Percentiles rank a stretch among this genome's conserved stretches.
phyloP scores from a whole-genome alignment of 2,888 invertebrate species.

The Andrena trimmerana region DNA sequence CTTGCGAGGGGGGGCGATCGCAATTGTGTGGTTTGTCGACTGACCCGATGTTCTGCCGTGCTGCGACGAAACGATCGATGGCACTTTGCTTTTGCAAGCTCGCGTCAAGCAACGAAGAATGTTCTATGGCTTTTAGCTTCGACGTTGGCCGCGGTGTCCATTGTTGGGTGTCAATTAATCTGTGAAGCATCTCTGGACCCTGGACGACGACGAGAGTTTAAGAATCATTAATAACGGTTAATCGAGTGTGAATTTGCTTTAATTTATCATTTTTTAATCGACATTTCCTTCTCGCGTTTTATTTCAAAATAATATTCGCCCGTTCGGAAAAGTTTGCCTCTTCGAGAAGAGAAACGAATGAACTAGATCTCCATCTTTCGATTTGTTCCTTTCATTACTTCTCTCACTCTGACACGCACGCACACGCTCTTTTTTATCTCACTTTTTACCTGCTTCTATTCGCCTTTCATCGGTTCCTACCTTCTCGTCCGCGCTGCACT shows the following conservation, averaged over 20 bases:
- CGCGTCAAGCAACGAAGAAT: neutral
- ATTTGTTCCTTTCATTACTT: neutral
- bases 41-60: conserved; percentile 33
- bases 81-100: conserved; percentile 1
- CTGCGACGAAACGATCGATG: neutral
- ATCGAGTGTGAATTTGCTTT: neutral
- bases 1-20: conserved; percentile 42
- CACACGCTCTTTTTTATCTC: neutral
- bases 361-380: neutral
- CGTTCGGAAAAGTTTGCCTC: neutral
- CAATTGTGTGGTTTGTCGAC: conserved; percentile 60
- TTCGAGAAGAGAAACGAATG: conserved; percentile 4
- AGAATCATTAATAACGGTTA: neutral
- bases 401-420: conserved; percentile 7
- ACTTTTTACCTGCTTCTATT: conserved; percentile 2
- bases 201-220: no score
- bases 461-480: conserved; percentile 17
- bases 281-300: conserved; percentile 6
- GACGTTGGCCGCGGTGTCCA: neutral
- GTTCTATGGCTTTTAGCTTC: neutral
- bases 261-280: no score
- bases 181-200: neutral
- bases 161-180: conserved; percentile 1
- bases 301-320: neutral
- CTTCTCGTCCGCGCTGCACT: neutral